Evolutionary conservation across 2,113 vertebrate genomes (phyloP).

Genomic region (Chitala chitala): DNA sequence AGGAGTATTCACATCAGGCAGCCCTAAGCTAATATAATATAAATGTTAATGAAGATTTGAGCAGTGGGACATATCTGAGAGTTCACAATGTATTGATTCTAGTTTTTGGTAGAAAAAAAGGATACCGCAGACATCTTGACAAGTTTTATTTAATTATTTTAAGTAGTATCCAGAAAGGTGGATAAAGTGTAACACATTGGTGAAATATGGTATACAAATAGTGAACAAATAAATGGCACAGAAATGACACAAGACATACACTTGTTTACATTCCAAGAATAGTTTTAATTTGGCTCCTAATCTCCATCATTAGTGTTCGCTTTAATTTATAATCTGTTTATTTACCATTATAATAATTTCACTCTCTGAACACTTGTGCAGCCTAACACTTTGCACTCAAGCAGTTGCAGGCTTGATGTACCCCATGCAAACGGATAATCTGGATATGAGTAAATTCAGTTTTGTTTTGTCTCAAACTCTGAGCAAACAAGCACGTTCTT

Average conservation of each 20-base stretch:
- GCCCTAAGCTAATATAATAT: conserved; percentile 63
- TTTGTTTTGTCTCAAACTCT: not conserved
- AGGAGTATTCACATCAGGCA: conserved; percentile 45
- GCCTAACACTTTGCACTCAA: not conserved
- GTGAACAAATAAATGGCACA: too few relatives aligned
- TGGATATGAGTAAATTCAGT: not conserved
- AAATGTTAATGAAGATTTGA: conserved; percentile 66
- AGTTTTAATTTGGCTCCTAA: conserved; percentile 6
- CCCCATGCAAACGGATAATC: not conserved
- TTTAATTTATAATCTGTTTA: conserved; percentile 5
- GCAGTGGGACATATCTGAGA: conserved; percentile 46
- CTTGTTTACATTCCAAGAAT: not conserved
- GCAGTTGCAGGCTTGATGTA: not conserved
- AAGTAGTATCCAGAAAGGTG: conserved; percentile 20
- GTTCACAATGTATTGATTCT: conserved; percentile 49
- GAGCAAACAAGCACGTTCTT: not conserved
- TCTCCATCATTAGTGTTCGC: conserved; percentile 9
- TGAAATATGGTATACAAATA: not conserved
- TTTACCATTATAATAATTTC: not conserved
- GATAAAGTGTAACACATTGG: conserved; percentile 4
- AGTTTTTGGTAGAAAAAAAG: conserved; percentile 34
- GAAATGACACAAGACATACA: not conserved
- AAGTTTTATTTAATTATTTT: conserved; percentile 23
- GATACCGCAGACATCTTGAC: conserved; percentile 31
- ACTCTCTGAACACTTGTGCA: too few relatives aligned